A percentile compares a stretch with the other conserved stretches of the same genome.
Evolutionary conservation across 2,888 invertebrate species (phyloP).

Genomic region (Abscondita cerata): DNA sequence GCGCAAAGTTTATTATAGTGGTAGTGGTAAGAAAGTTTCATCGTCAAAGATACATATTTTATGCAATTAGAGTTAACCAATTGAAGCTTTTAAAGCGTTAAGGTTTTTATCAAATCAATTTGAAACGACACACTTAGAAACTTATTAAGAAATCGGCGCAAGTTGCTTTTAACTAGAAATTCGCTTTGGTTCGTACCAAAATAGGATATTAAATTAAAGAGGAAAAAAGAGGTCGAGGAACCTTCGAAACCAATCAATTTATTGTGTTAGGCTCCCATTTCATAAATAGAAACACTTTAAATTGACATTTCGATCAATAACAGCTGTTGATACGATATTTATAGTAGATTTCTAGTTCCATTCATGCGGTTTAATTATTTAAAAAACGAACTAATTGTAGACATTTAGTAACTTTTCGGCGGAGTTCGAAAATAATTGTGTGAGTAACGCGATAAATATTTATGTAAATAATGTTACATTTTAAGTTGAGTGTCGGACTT

Average conservation of each 20-base stretch:
- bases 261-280: background rate
- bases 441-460: too few relatives aligned
- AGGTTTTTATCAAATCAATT: too few relatives aligned
- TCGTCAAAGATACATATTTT: too few relatives aligned
- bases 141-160: background rate
- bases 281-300: slow-evolving; percentile 6
- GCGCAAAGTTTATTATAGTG: too few relatives aligned
- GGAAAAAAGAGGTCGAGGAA: background rate
- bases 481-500: too few relatives aligned
- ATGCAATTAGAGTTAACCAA: too few relatives aligned
- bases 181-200: background rate
- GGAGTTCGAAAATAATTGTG: too few relatives aligned
- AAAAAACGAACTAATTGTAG: too few relatives aligned
- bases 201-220: background rate
- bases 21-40: too few relatives aligned
- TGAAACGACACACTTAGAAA: background rate
- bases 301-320: slow-evolving; percentile 2
- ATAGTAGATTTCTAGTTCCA: slow-evolving; percentile 3
- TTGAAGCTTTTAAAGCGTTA: too few relatives aligned
- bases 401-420: too few relatives aligned
- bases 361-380: background rate
- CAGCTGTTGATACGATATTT: slow-evolving; percentile 4
- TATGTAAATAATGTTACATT: too few relatives aligned
- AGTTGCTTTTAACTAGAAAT: background rate
- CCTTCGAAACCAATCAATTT: background rate